phyloP scores from a whole-genome alignment of 1,140 invertebrate genomes.

The Notospermus geniculatus region DNA sequence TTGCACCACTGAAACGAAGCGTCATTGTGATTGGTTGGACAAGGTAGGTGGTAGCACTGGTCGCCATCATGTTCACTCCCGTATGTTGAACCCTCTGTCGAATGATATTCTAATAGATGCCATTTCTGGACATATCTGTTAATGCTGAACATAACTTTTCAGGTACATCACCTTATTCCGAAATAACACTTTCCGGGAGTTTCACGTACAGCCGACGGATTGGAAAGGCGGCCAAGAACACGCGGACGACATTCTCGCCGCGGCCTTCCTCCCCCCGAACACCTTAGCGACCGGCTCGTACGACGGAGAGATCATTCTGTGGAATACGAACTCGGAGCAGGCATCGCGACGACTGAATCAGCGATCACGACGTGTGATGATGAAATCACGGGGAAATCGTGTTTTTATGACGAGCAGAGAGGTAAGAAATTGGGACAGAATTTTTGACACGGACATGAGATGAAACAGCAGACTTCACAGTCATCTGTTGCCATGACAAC shows the following conservation, averaged over 20 bases:
- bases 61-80: too few relatives aligned
- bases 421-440: slow-evolving; percentile 34
- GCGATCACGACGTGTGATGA: slow-evolving; percentile 28
- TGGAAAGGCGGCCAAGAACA: slow-evolving; percentile 61
- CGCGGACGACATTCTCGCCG: slow-evolving; percentile 69
- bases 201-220: slow-evolving; percentile 45
- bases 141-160: too few relatives aligned
- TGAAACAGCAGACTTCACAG: too few relatives aligned
- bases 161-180: slow-evolving; percentile 51
- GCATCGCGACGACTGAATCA: slow-evolving; percentile 38
- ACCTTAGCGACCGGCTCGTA: slow-evolving; percentile 67
- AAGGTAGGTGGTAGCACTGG: too few relatives aligned
- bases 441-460: too few relatives aligned
- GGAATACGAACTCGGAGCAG: slow-evolving; percentile 60
- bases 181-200: slow-evolving; percentile 41
- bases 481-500: too few relatives aligned
- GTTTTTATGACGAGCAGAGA: slow-evolving; percentile 22
- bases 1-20: slow-evolving; percentile 48
- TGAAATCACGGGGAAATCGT: slow-evolving; percentile 29
- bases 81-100: too few relatives aligned
- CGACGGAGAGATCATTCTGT: slow-evolving; percentile 75
- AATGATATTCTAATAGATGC: too few relatives aligned
- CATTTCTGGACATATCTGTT: too few relatives aligned
- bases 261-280: slow-evolving; percentile 60
- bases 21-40: slow-evolving; percentile 51